phyloP scores from a whole-genome alignment of 2,113 vertebrate genomes.

The Panurus biarmicus region DNA sequence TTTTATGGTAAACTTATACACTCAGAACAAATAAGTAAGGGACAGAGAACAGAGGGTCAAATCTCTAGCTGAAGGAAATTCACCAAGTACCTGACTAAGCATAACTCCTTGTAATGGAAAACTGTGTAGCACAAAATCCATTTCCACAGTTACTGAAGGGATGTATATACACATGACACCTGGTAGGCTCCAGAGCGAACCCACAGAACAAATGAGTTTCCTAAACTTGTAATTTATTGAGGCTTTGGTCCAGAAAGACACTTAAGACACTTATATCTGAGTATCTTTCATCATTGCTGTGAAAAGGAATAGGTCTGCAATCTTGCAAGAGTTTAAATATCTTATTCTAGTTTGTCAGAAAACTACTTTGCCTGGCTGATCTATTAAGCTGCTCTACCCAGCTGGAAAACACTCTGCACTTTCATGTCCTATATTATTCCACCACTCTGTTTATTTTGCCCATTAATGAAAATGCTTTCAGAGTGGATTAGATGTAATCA shows the following conservation, averaged over 20 bases:
- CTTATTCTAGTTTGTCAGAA: background rate
- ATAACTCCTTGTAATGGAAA: background rate
- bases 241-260: background rate
- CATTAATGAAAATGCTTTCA: conserved; percentile 8
- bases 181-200: background rate
- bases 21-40: background rate
- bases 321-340: background rate
- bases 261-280: background rate
- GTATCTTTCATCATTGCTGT: background rate
- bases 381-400: background rate
- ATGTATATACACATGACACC: background rate
- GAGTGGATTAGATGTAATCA: background rate
- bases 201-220: background rate
- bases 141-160: background rate
- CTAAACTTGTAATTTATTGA: background rate
- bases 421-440: background rate
- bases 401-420: background rate
- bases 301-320: background rate
- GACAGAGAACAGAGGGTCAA: background rate
- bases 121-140: background rate
- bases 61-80: background rate
- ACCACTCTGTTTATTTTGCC: background rate
- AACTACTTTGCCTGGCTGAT: background rate
- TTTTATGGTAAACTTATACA: background rate
- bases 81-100: background rate